These are phyloP conservation scores for Prosopocoilus inquinatus DNA, from an alignment of 2,888 invertebrate species.

Conservation along the genomic window DNA sequence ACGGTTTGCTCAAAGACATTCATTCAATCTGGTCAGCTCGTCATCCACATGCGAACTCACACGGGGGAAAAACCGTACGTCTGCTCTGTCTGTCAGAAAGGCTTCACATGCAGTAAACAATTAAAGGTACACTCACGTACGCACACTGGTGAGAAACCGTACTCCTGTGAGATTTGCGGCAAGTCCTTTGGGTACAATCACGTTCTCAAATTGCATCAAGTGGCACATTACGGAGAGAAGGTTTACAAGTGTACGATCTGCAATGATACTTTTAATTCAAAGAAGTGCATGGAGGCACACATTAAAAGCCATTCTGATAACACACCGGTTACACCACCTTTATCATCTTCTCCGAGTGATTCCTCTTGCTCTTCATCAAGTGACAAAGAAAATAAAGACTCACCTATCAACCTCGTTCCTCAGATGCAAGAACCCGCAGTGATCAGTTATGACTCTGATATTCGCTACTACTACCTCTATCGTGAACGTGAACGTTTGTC, in stretches of 20 bases:
- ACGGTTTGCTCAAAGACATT: conserved; percentile 85
- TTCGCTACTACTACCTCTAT: conserved; percentile 42
- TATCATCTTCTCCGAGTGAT: conserved; percentile 43
- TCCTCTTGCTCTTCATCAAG: conserved; percentile 47
- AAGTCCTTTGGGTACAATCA: conserved; percentile 91
- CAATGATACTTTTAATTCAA: conserved; percentile 86
- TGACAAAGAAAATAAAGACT: conserved; percentile 56
- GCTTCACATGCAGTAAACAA: conserved; percentile 90
- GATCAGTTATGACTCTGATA: conserved; percentile 43
- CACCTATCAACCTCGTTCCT: conserved; percentile 29
- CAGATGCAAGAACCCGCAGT: conserved; percentile 30
- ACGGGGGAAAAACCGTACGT: conserved; percentile 84
- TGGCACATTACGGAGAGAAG: conserved; percentile 88
- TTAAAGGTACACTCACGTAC: conserved; percentile 88
- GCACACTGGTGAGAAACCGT: conserved; percentile 88
- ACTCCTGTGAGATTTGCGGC: conserved; percentile 87
- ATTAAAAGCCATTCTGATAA: conserved; percentile 74
- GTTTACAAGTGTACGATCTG: conserved; percentile 92
- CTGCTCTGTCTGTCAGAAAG: conserved; percentile 78
- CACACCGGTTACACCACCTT: conserved; percentile 33
- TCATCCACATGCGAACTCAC: conserved; percentile 87
- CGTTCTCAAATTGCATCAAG: conserved; percentile 79
- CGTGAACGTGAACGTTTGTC: conserved; percentile 31
- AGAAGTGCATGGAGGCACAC: conserved; percentile 88
- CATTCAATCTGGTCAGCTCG: conserved; percentile 87